Base-by-base conservation (phyloP, 2,797 vertebrate genomes). In the Fundulus diaphanus region DNA sequence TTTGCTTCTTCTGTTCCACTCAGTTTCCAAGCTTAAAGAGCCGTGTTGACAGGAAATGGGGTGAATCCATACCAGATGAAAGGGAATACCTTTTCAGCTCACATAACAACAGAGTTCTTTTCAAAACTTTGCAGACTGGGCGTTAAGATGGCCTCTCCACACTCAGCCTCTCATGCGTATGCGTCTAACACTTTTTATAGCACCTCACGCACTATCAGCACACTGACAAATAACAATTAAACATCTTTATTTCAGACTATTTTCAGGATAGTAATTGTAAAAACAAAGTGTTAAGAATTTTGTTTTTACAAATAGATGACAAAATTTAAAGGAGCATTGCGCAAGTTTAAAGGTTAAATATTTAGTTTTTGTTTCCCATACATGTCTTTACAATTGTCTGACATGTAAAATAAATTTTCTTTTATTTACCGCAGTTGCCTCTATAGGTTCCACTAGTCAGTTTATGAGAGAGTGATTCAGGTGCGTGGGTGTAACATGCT, bases 21-120 rank as follows among this genome's bases (percentile, higher is more conserved):
- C n/a, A 83, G 80, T 89, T 92, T 89, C 77, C 59, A 15, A 80
- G 76, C 87, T 88, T 88, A 83, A 91, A 93, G 87, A 72, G 81
- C 79, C 88, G 88, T 61, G 85, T 90, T 94, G 90, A 92, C 80
- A 68, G 83, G 81, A 86, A 94, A 91, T 89, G 81, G 84, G 85
- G 92, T 90, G 88, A 92, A 94, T 92, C 92, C 89, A 87, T 74
- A 51, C 68, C 22, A 69, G 88, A 92, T 93, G 88, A 93, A 92
- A 92, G 77, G 79, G 81, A 92, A 92, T 91, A 90, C 87, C 88
- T 89, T 68, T 88, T 79, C 81, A 82, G 72, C 82, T 83, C 83
- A 75, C 52, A 57, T 68, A 90, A 90, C 82, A 90, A 91, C 88
- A 86, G 67, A 85, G 67, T 68, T 61, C 69, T 86, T 83, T 86